These are phyloP conservation scores for Stichopus horrens DNA, from an alignment of 53 echinoderm and acorn worm species.

Conservation along the genomic window DNA sequence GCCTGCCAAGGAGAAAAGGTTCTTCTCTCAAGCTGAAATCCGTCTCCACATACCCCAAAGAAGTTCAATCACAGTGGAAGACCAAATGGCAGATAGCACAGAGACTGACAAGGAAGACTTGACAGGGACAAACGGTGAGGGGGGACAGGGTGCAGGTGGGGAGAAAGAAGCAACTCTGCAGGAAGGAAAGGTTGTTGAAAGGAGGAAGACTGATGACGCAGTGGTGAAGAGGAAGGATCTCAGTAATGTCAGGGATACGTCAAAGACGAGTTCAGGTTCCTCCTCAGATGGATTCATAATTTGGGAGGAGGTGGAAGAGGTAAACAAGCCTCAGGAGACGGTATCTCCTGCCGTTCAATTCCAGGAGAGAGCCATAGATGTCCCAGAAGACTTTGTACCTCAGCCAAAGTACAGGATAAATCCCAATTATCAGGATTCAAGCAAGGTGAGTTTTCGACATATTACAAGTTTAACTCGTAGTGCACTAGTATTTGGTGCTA, in stretches of 20 bases:
- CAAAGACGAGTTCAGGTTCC: slow-evolving; percentile 26
- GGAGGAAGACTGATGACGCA: neutral
- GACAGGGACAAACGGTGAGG: neutral
- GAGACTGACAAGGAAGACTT: neutral
- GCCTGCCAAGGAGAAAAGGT: slow-evolving; percentile 3
- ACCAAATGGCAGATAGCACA: neutral
- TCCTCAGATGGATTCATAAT: slow-evolving; percentile 31
- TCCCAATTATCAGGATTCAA: slow-evolving; percentile 1
- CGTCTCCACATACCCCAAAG: slow-evolving; percentile 10
- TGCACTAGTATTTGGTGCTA: too few species aligned
- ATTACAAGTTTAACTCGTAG: too few species aligned
- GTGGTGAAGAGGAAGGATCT: slow-evolving; percentile 2
- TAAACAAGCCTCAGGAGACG: neutral
- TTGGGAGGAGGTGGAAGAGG: slow-evolving; percentile 34
- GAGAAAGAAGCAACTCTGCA: neutral
- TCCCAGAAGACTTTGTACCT: slow-evolving; percentile 3
- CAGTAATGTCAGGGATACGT: neutral
- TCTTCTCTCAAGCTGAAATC: neutral
- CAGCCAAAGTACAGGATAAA: slow-evolving; percentile 14
- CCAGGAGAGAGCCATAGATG: slow-evolving; percentile 17
- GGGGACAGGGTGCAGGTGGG: neutral
- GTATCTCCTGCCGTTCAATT: neutral
- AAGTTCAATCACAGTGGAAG: neutral
- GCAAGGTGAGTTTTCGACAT: neutral
- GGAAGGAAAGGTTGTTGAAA: neutral